Percentiles rank a stretch among this genome's conserved stretches.
phyloP scores from a whole-genome alignment of 2,888 invertebrate genomes.

The Trimorus sp. region DNA sequence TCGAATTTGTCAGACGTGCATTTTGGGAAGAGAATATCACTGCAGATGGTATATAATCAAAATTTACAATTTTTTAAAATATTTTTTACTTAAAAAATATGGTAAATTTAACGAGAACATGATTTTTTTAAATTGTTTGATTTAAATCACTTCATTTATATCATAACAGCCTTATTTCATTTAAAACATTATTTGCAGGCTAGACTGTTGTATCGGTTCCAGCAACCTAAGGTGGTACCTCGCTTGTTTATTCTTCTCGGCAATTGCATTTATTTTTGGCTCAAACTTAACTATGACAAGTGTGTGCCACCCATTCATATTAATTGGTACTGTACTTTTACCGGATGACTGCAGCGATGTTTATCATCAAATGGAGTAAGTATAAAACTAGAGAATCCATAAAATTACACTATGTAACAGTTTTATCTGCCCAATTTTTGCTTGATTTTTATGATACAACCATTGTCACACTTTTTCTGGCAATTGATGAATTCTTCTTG shows the following conservation, averaged over 20 bases:
- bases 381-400: no score
- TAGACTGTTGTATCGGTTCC: slow-evolving; percentile 92
- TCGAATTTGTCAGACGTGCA: slow-evolving; percentile 90
- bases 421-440: no score
- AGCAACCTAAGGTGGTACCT: slow-evolving; percentile 90
- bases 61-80: no score
- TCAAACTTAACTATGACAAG: slow-evolving; percentile 92
- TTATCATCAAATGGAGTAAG: slow-evolving; percentile 84
- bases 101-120: no score
- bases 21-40: slow-evolving; percentile 90
- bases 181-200: slow-evolving; percentile 84
- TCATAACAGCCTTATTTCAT: no score
- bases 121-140: no score
- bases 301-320: slow-evolving; percentile 91
- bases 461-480: no score
- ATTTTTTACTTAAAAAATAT: no score
- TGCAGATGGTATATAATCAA: slow-evolving; percentile 86
- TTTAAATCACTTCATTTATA: no score
- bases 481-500: no score
- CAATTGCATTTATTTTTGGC: slow-evolving; percentile 87
- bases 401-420: no score
- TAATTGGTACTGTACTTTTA: slow-evolving; percentile 86
- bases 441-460: no score
- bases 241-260: slow-evolving; percentile 85
- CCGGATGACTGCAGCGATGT: slow-evolving; percentile 93